Conservation (phyloP, 2,797 vertebrate species). For the Pseudochirops cupreus region DNA sequence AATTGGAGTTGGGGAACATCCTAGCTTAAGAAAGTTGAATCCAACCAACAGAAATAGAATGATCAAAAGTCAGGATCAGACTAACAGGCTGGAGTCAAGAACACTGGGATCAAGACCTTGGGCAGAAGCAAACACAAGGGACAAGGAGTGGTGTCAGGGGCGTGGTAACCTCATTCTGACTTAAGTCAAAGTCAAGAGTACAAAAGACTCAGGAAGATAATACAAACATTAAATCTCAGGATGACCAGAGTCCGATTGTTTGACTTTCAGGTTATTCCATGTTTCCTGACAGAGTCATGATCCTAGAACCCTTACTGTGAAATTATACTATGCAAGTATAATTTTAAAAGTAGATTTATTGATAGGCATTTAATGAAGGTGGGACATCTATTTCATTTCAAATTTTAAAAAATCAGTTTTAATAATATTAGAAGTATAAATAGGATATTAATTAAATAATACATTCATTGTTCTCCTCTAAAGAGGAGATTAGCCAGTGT, state of each 20-base stretch:
- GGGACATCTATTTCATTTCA: neutral
- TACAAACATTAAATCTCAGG: neutral
- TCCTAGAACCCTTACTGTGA: neutral
- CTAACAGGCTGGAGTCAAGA: neutral
- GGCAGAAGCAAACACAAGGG: neutral
- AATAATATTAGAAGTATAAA: neutral
- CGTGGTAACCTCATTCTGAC: neutral
- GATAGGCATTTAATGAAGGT: neutral
- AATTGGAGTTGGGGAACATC: neutral
- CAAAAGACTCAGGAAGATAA: neutral
- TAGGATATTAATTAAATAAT: neutral
- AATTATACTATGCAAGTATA: slow-evolving; percentile 15
- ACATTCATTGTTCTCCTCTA: neutral
- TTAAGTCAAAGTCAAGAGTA: neutral
- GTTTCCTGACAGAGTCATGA: neutral
- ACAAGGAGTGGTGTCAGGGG: neutral
- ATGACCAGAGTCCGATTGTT: neutral
- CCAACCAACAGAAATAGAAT: neutral
- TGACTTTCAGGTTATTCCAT: neutral
- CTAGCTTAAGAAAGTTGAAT: neutral
- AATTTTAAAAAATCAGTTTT: neutral
- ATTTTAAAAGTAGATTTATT: slow-evolving; percentile 4
- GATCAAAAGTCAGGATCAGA: neutral
- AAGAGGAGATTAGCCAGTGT: neutral
- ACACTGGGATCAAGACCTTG: neutral